Conservation (phyloP, 2,888 invertebrate species). For the Cataglyphis cursor region DNA sequence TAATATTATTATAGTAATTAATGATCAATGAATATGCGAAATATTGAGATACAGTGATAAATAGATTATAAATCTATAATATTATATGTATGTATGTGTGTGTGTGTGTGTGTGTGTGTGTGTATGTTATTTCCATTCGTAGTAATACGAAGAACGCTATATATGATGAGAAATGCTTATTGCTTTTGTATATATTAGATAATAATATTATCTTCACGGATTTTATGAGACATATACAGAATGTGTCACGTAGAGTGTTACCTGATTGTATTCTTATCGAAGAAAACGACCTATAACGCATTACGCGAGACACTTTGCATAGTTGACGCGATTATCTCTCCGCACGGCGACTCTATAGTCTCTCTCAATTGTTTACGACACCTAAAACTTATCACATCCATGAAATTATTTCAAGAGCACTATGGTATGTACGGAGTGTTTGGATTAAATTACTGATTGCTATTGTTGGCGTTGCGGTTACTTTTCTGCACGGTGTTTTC, state of each 20-base stretch:
- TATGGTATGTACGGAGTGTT: conserved; percentile 58
- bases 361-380: conserved; percentile 63
- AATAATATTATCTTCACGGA: conserved; percentile 61
- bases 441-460: conserved; percentile 50
- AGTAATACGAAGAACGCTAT: conserved; percentile 5
- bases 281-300: neutral
- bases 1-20: conserved; percentile 13
- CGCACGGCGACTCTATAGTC: conserved; percentile 79
- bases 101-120: neutral
- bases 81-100: neutral
- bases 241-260: neutral
- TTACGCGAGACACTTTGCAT: conserved; percentile 24
- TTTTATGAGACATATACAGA: conserved; percentile 20
- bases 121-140: neutral
- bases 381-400: conserved; percentile 72
- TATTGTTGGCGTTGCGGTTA: conserved; percentile 32
- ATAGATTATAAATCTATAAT: conserved; percentile 34
- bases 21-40: conserved; percentile 25
- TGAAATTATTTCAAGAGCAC: conserved; percentile 62
- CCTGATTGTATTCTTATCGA: neutral
- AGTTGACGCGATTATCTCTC: conserved; percentile 64
- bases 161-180: conserved; percentile 66
- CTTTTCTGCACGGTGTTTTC: neutral
- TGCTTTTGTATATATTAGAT: conserved; percentile 76
- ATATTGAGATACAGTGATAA: conserved; percentile 20